Evolutionary conservation across 2,113 vertebrate genomes (phyloP).

Genomic region (Austrofundulus limnaeus): DNA sequence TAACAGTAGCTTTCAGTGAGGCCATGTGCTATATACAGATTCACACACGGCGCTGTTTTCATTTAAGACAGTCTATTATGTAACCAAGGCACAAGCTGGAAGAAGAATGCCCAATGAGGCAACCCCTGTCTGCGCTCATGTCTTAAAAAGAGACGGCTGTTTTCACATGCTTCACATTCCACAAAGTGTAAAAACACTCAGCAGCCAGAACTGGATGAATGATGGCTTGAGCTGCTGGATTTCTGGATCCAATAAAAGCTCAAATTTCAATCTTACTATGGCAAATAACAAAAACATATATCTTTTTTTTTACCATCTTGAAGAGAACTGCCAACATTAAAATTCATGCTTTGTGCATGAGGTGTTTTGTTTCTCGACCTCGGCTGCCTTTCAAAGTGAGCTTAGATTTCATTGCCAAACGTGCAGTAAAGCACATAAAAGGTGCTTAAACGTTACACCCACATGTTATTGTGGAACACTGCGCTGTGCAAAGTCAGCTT

Average conservation of each 20-base stretch:
- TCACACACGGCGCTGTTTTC: constrained; percentile 24
- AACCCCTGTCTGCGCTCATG: constrained; percentile 9
- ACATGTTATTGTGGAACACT: not conserved
- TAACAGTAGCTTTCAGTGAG: not conserved
- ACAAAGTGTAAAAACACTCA: not conserved
- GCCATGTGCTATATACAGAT: constrained; percentile 43
- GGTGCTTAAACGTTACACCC: not conserved
- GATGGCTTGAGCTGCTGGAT: not conserved
- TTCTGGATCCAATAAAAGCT: constrained; percentile 5
- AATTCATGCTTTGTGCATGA: not conserved
- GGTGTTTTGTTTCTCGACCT: not conserved
- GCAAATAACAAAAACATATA: not conserved
- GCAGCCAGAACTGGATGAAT: not conserved
- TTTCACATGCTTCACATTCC: constrained; percentile 41
- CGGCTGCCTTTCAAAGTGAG: not conserved
- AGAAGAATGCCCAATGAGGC: constrained; percentile 19
- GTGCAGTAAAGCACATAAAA: not conserved
- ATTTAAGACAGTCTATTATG: constrained; percentile 30
- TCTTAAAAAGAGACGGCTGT: constrained; percentile 26
- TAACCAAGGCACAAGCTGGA: constrained; percentile 30
- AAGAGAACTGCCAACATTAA: constrained; percentile 13
- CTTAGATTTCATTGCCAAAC: not conserved
- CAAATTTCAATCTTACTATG: not conserved
- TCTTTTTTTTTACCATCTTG: not conserved
- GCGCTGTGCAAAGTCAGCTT: not conserved